Evolutionary conservation across 1,140 invertebrate species (phyloP), one percentile per base, ranked within the genome.

Genomic region (Drosophila equinoxialis): DNA sequence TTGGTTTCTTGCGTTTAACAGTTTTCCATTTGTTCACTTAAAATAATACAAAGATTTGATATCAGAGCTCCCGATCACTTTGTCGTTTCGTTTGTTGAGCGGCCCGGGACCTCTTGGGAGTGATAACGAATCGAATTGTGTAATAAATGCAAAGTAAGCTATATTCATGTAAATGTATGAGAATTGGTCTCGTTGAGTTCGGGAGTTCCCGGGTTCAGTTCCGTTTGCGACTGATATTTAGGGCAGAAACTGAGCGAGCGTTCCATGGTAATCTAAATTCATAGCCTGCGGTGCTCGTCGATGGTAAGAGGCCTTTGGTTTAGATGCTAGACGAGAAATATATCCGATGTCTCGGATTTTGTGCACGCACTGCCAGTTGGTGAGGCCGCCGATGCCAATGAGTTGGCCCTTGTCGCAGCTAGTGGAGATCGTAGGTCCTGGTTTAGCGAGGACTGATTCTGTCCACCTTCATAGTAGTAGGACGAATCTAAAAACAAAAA

Each of bases 321-420:
- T 33, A 57, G 23, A 3, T 33, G 77, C 86, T 92, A 92, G 48
- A 91, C 90, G 33, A 92, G 78, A 74, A 91, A 92, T 65, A 92
- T 91, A 14, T 92, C 91, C 10, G 91, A 91, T 72, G 93, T 92
- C 81, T 95, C 94, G 14, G 94, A 93, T 87, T 95, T 95, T 8
- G 94, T 94, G 90, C 95, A 95, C 51, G 95, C 95, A 90, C 95
- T 95, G 70, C 95, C 95, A 59, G 95, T 95, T 30, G 95, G 95
- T 35, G 95, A 96, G 37, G 95, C 94, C 2, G 95, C 95, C 57
- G 94, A 95, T 3, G 94, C 95, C 30, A 95, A 92, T 41, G 95
- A 95, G 87, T 95, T 96, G 3, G 95, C 95, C 59, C 95, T 91
- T 2, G 95, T 96, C 26, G 95, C 95, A 26, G 95, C 95, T 66